Conservation (phyloP, 2,888 invertebrate species). For the Dione juno region DNA sequence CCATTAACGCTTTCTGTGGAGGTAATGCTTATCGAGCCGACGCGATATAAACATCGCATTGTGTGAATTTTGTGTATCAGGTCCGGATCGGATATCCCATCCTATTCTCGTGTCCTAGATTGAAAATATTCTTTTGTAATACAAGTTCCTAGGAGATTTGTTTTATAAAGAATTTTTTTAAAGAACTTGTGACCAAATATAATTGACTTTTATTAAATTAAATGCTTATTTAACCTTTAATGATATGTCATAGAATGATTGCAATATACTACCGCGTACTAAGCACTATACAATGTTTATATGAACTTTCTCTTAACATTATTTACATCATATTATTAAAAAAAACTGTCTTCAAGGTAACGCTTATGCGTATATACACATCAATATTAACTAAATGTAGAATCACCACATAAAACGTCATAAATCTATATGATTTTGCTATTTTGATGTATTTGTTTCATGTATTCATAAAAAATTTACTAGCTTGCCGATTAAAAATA, state of each 20-base stretch:
- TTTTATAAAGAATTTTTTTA: too few relatives aligned
- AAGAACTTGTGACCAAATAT: background rate
- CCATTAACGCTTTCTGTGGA: background rate
- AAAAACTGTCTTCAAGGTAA: too few relatives aligned
- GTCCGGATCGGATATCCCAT: slow-evolving; percentile 30
- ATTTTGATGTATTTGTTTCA: too few relatives aligned
- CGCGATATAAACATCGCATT: background rate
- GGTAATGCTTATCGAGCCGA: slow-evolving; percentile 15
- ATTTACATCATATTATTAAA: background rate
- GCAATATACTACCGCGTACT: background rate
- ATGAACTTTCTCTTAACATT: background rate
- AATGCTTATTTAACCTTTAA: background rate
- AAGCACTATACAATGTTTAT: background rate
- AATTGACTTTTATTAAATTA: background rate
- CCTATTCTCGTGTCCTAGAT: slow-evolving; percentile 23
- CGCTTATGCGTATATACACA: too few relatives aligned
- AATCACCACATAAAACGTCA: too few relatives aligned
- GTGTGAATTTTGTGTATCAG: slow-evolving; percentile 20
- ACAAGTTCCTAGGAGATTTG: background rate
- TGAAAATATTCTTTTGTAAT: slow-evolving; percentile 14
- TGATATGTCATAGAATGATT: background rate
- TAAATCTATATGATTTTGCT: too few relatives aligned
- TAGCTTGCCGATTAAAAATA: too few relatives aligned
- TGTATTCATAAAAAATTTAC: too few relatives aligned
- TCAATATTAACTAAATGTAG: too few relatives aligned